Base-by-base conservation (phyloP, 2,888 invertebrate genomes). In the Callimorpha dominula region DNA sequence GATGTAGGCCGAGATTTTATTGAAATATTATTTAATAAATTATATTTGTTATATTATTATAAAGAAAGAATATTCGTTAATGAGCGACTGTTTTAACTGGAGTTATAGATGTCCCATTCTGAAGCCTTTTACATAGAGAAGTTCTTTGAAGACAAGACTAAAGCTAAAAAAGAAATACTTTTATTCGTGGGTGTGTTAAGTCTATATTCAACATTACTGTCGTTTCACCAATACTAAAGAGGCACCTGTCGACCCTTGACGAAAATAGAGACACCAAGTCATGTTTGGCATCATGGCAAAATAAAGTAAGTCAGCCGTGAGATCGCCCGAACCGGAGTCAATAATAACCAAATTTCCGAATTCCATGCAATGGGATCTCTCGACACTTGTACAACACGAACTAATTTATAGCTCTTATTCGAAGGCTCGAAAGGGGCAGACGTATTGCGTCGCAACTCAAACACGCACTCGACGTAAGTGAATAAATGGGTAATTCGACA, bases 401-500 rank as follows among this genome's bases (percentile, higher is more conserved):
- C 85, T 89, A 90, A 92, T 91, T 92, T 90, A 90, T 89, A 86
- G 88, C 85, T 84, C 83, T 82, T 83, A 82, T 84, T 82, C 82
- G 78, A 74, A 77, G 66, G 46, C 40, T 52, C 52, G 60, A 68
- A 68, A 77, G 66, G 71, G 71, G 74, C 75, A 82, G 78, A 84
- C 84, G 86, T 91, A 91, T 91, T 90, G 83, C 81, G 81, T 90
- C 88, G 82, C 91, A 90, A 87, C 87, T 91, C 92, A 90, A 91
- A 91, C 90, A 91, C 87, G 84, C 88, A 91, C 91, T 92, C 88
- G 82, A 88, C 87, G 81, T 88, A 88, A 92, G 93, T 91, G 91
- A 91, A 90, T 91, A 92, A 93, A 93, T 91, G 87, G 91, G 93
- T 91, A 92, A 93, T 89, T 86, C 87, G 87, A 93, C 85, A 90